Base-by-base conservation (phyloP, 2,113 vertebrate genomes). In the Pterocles burchelli region DNA sequence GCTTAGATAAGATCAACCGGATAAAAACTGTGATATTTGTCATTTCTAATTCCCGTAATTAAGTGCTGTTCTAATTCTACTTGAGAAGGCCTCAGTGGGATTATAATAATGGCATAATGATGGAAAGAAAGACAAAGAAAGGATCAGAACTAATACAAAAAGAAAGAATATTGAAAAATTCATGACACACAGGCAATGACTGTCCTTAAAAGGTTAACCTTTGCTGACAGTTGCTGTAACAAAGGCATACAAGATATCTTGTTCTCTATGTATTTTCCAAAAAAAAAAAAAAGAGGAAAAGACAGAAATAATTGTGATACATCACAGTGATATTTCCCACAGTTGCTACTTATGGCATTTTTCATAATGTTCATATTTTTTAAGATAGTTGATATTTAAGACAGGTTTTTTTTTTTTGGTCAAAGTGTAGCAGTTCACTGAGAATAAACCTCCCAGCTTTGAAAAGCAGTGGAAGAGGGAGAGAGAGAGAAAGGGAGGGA, bases 21-120 rank as follows among this genome's bases (percentile, higher is more conserved):
- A 97, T 98, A 97, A 98, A 98, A 98, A 96, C 68, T 76, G 88
- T 97, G 97, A 97, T 98, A 97, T 98, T 98, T 98, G 96, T 98
- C 93, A 97, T 98, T 98, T 98, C 86, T 98, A 97, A 98, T 97
- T 98, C 97, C 52, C 22, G 95, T 98, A 98, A 98, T 98, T 98
- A 98, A 98, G 96, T 97, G 97, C 95, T 96, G 90, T 93, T 98
- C 93, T 98, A 92, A 43, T 98, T 98, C 97, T 97, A 97, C 96
- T 98, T 97, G 97, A 97, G 97, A 96, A 97, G 74, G 96, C 92
- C 97, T 97, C 98, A 84, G 54, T 96, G 98, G 98, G 95, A 98
- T 98, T 97, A 96, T 97, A 96, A 96, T 98, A 98, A 97, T 97
- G 97, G 95, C 90, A 97, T 97, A 97, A 97, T 97, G 96, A 96